Evolutionary conservation across 1,140 invertebrate genomes (phyloP).

Genomic region (Panulirus ornatus): DNA sequence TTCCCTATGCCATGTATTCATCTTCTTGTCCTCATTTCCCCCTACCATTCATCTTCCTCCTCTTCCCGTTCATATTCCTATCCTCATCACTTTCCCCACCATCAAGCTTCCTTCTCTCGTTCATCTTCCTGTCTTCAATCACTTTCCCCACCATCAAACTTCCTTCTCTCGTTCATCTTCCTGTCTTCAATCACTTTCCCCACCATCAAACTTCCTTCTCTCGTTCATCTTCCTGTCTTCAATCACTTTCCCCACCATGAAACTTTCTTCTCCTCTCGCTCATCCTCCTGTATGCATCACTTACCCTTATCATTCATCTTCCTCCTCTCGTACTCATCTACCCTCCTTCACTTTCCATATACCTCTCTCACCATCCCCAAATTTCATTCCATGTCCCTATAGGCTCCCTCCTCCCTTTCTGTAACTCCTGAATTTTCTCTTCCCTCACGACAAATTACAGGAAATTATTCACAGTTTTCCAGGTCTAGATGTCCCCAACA

Average conservation of each 20-base stretch:
- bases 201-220: not conserved
- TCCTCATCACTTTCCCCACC: not conserved
- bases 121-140: not conserved
- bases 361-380: not conserved
- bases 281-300: not conserved
- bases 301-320: not conserved
- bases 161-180: not conserved
- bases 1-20: too few relatives aligned
- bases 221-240: not conserved
- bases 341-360: too few relatives aligned
- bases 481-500: too few relatives aligned
- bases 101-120: constrained; percentile 2
- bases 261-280: not conserved
- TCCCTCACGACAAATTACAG: too few relatives aligned
- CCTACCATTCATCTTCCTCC: not conserved
- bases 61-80: not conserved
- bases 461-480: too few relatives aligned
- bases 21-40: not conserved
- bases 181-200: not conserved
- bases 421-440: not conserved
- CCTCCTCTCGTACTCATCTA: not conserved
- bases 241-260: not conserved
- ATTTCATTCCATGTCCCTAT: not conserved
- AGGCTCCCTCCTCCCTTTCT: not conserved
- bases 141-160: not conserved